Conservation (phyloP, 1,140 invertebrate species). For the Melipona quadrifasciata region DNA sequence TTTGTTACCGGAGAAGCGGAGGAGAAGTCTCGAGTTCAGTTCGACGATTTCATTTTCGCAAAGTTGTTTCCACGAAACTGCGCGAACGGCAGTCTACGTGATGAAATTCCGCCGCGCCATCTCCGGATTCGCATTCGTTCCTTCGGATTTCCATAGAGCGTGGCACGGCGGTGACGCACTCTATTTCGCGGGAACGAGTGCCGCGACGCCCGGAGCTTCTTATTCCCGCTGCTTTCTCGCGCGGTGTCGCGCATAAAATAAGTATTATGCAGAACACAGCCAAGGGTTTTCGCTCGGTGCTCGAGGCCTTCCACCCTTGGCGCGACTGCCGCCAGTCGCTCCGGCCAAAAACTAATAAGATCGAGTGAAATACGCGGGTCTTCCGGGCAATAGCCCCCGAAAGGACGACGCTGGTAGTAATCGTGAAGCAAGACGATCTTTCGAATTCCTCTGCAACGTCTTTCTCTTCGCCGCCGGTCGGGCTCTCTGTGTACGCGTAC, state of each 20-base stretch:
- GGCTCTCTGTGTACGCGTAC: background rate
- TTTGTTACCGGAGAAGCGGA: too few species aligned
- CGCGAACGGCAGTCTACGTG: background rate
- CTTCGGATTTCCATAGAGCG: conserved; percentile 56
- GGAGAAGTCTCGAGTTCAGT: too few species aligned
- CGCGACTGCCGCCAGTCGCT: conserved; percentile 23
- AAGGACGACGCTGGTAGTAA: conserved; percentile 34
- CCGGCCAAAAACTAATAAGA: conserved; percentile 67
- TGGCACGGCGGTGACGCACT: conserved; percentile 44
- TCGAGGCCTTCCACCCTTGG: conserved; percentile 10
- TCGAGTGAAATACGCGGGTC: conserved; percentile 64
- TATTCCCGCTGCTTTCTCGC: conserved; percentile 59
- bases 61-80: background rate
- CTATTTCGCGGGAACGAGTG: conserved; percentile 56
- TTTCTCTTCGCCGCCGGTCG: background rate
- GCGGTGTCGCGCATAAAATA: conserved; percentile 67
- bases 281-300: conserved; percentile 27
- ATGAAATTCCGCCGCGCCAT: conserved; percentile 23
- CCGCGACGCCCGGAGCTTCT: conserved; percentile 49
- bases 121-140: background rate
- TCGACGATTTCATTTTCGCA: background rate
- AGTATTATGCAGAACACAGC: conserved; percentile 66
- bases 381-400: conserved; percentile 63
- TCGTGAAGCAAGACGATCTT: conserved; percentile 32
- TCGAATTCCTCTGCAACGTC: conserved; percentile 44